Evolutionary conservation across 1,140 invertebrate genomes (phyloP).

Genomic region (Lepidostoma basale): DNA sequence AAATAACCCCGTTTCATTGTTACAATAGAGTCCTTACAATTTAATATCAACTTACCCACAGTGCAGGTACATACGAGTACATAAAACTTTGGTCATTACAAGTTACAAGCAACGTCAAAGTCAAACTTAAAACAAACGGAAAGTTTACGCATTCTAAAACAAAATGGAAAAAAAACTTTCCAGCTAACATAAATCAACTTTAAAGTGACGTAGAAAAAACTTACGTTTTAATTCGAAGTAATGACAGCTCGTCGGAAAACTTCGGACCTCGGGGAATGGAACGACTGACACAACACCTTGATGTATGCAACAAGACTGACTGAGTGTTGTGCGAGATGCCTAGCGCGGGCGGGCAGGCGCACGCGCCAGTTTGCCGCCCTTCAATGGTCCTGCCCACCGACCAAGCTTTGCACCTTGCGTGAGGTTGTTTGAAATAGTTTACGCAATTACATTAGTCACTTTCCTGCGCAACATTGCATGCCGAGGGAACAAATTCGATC

Average conservation of each 20-base stretch:
- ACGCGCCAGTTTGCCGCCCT: too few species aligned
- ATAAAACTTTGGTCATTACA: too few species aligned
- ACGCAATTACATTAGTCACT: not conserved
- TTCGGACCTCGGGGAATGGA: not conserved
- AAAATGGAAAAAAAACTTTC: constrained; percentile 1
- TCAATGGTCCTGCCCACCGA: too few species aligned
- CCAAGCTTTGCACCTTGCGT: not conserved
- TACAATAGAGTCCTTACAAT: too few species aligned
- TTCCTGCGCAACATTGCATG: not conserved
- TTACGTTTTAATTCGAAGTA: constrained; percentile 20
- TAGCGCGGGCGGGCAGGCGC: constrained; percentile 22
- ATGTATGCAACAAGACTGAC: constrained; percentile 8
- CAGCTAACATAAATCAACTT: not conserved
- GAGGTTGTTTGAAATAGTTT: not conserved
- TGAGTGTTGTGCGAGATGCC: constrained; percentile 24
- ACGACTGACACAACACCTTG: not conserved
- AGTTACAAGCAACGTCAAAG: too few species aligned
- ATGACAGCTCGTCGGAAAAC: constrained; percentile 21
- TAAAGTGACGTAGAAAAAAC: not conserved
- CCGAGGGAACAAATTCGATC: not conserved
- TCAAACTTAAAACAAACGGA: too few species aligned
- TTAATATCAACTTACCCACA: too few species aligned
- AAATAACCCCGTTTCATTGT: too few species aligned
- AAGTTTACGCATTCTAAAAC: too few species aligned
- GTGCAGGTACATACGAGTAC: too few species aligned